phyloP scores from a whole-genome alignment of 2,888 invertebrate species.

The Falcaria lacertinaria region DNA sequence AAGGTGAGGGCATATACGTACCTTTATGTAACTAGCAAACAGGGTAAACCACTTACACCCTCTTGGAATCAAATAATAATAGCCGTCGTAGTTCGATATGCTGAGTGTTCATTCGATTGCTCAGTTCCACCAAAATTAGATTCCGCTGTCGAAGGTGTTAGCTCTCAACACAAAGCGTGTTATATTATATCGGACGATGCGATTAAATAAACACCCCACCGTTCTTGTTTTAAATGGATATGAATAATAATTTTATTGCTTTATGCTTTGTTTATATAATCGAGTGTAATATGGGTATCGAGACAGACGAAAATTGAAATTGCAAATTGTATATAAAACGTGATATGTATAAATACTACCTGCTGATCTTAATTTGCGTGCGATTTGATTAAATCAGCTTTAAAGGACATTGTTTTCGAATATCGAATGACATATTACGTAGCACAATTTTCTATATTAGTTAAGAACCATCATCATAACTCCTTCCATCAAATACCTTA shows the following conservation, averaged over 20 bases:
- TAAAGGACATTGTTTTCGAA: no score
- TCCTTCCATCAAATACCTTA: no score
- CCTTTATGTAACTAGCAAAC: not conserved
- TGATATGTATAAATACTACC: no score
- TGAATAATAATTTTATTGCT: not conserved
- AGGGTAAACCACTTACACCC: not conserved
- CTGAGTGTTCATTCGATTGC: conserved; percentile 24
- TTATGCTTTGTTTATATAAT: no score
- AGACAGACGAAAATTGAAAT: not conserved
- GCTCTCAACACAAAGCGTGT: conserved; percentile 33
- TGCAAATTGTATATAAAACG: no score
- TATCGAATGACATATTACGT: no score
- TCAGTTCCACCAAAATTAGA: conserved; percentile 30
- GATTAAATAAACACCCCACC: conserved; percentile 31
- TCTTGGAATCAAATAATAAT: conserved; percentile 22
- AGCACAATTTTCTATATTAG: no score
- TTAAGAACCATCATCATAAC: no score
- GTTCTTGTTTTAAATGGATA: conserved; percentile 8
- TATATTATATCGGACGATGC: conserved; percentile 20
- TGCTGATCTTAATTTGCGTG: no score
- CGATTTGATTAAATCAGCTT: no score
- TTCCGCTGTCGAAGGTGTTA: conserved; percentile 32
- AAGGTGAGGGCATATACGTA: not conserved
- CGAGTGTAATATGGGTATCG: not conserved
- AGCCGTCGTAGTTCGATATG: conserved; percentile 11